Conservation (phyloP, 2,888 invertebrate species). For the Drosophila colorata region DNA sequence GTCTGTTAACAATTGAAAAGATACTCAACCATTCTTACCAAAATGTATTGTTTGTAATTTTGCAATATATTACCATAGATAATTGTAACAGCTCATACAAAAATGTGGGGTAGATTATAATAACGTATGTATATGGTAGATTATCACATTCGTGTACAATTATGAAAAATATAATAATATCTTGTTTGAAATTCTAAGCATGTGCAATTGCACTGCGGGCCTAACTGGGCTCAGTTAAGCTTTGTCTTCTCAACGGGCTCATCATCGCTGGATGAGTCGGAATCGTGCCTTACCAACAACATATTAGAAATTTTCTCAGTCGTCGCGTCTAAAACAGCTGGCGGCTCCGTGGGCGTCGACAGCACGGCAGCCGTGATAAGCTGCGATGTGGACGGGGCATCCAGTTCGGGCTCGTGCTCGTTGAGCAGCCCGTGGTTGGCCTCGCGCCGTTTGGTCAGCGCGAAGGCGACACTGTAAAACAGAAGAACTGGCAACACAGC, state of each 20-base stretch:
- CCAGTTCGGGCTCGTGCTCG: conserved; percentile 53
- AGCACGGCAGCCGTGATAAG: conserved; percentile 45
- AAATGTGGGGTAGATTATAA: not conserved
- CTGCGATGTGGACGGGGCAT: conserved; percentile 37
- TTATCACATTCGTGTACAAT: conserved; percentile 3
- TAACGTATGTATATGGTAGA: not conserved
- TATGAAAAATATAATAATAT: not conserved
- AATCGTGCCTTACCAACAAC: not conserved
- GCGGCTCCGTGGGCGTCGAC: conserved; percentile 20
- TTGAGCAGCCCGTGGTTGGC: conserved; percentile 72
- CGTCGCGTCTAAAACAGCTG: not conserved
- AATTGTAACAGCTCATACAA: not conserved
- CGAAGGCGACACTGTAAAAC: conserved; percentile 71
- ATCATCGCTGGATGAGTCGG: conserved; percentile 24
- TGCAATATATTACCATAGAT: not conserved
- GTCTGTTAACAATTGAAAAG: conserved; percentile 13
- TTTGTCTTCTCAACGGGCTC: conserved; percentile 16
- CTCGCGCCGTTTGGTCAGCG: conserved; percentile 75
- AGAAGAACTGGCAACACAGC: conserved; percentile 72
- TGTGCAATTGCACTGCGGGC: not conserved
- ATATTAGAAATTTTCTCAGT: conserved; percentile 6
- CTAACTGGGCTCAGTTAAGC: not conserved
- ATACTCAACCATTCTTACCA: conserved; percentile 47
- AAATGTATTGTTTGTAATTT: conserved; percentile 28
- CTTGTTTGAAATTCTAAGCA: not conserved